Percentiles rank a stretch among this genome's conserved stretches.
Evolutionary conservation across 2,888 invertebrate genomes (phyloP).

Genomic region (Oxycera nigricornis): DNA sequence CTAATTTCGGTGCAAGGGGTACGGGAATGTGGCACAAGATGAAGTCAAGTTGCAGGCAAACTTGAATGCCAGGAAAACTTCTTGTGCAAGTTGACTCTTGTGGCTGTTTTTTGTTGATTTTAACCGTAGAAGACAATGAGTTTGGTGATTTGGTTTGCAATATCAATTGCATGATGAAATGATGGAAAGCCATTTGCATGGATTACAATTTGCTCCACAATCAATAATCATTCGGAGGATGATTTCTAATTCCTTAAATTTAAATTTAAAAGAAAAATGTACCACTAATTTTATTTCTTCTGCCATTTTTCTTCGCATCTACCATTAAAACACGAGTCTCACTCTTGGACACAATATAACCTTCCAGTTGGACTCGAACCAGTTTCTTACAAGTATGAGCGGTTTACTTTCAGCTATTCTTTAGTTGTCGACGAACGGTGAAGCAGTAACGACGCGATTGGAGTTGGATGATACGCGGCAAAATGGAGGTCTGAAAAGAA

Average conservation of each 20-base stretch:
- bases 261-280: too few relatives aligned
- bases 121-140: constrained; percentile 11
- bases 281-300: too few relatives aligned
- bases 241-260: too few relatives aligned
- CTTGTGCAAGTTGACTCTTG: background rate
- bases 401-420: constrained; percentile 21
- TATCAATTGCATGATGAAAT: too few relatives aligned
- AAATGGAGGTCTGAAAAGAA: background rate
- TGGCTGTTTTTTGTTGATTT: background rate
- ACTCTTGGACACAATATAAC: constrained; percentile 12
- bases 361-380: constrained; percentile 37
- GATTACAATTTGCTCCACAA: too few relatives aligned
- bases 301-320: too few relatives aligned
- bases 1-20: background rate
- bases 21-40: background rate
- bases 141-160: too few relatives aligned
- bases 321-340: background rate
- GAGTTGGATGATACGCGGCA: background rate
- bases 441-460: constrained; percentile 8
- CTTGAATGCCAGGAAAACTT: background rate
- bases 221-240: too few relatives aligned
- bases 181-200: too few relatives aligned
- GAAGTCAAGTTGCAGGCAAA: background rate
- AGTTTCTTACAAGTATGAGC: constrained; percentile 14
- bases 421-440: constrained; percentile 29